phyloP scores from a whole-genome alignment of 2,888 invertebrate genomes.

The Xestia ashworthii region DNA sequence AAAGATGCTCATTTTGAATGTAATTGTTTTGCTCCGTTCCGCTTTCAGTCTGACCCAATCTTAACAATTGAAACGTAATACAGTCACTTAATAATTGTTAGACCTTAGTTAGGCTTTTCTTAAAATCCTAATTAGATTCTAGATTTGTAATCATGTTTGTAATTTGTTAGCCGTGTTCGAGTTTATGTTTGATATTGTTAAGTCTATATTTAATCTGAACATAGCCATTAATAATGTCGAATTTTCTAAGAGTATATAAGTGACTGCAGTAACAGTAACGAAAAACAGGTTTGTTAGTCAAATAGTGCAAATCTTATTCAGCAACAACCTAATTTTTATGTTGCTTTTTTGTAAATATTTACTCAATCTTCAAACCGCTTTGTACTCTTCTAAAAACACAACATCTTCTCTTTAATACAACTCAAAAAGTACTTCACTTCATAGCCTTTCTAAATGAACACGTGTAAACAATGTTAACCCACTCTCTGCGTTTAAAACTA shows the following conservation, averaged over 20 bases:
- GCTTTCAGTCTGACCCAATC: background rate
- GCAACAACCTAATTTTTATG: background rate
- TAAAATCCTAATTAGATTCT: constrained; percentile 40
- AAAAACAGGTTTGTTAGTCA: no score
- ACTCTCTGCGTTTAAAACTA: constrained; percentile 35
- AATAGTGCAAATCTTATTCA: background rate
- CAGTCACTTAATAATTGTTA: constrained; percentile 28
- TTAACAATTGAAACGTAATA: constrained; percentile 7
- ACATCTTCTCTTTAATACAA: constrained; percentile 8
- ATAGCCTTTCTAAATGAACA: constrained; percentile 15
- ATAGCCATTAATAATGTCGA: background rate
- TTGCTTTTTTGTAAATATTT: constrained; percentile 21
- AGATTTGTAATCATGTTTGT: constrained; percentile 26
- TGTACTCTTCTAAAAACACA: constrained; percentile 22
- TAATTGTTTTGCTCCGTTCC: background rate
- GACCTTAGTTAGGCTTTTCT: constrained; percentile 18
- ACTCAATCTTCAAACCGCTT: constrained; percentile 25
- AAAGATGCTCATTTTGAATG: background rate
- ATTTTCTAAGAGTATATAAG: background rate
- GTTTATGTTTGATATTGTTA: background rate
- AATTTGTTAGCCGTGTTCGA: constrained; percentile 12
- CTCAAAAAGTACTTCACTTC: constrained; percentile 11
- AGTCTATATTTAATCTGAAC: background rate
- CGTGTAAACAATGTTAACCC: constrained; percentile 61
- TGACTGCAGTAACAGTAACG: background rate